Evolutionary conservation across 2,113 vertebrate species (phyloP).

Genomic region (Nipponia nippon): DNA sequence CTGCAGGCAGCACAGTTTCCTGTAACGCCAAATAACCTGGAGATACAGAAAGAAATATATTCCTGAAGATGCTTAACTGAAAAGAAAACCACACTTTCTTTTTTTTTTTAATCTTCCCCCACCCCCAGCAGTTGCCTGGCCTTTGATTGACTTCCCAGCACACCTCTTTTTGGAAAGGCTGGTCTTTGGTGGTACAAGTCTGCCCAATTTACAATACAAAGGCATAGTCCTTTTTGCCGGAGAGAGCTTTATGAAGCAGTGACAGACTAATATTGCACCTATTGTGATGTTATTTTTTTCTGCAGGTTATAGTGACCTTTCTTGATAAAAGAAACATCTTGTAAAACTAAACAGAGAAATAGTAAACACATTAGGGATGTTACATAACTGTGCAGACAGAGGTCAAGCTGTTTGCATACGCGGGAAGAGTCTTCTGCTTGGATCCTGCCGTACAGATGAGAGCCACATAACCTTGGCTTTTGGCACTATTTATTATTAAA

Average conservation of each 20-base stretch:
- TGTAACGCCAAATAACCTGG: slow-evolving; percentile 95
- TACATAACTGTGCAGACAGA: slow-evolving; percentile 30
- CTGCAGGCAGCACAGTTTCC: slow-evolving; percentile 98
- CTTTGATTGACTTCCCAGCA: not conserved
- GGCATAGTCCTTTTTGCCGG: not conserved
- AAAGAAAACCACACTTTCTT: not conserved
- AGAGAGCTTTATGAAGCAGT: not conserved
- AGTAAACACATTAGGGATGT: slow-evolving; percentile 46
- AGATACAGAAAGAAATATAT: slow-evolving; percentile 2
- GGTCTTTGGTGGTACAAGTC: not conserved
- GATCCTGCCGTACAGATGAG: slow-evolving; percentile 1
- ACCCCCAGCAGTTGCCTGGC: not conserved
- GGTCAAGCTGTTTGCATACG: slow-evolving; percentile 34
- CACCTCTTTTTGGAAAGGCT: not conserved
- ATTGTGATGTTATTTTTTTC: not conserved
- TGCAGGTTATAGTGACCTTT: slow-evolving; percentile 39
- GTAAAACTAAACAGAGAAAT: slow-evolving; percentile 53
- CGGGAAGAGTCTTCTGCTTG: not conserved
- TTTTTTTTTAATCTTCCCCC: accelerated
- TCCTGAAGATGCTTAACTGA: not conserved
- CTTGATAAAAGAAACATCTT: slow-evolving; percentile 45
- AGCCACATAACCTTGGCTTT: slow-evolving; percentile 56
- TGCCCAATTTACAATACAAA: not conserved
- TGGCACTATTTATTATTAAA: slow-evolving; percentile 54
- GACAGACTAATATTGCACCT: not conserved